Conservation (phyloP, 2,113 vertebrate species). For the Recurvirostra avosetta region DNA sequence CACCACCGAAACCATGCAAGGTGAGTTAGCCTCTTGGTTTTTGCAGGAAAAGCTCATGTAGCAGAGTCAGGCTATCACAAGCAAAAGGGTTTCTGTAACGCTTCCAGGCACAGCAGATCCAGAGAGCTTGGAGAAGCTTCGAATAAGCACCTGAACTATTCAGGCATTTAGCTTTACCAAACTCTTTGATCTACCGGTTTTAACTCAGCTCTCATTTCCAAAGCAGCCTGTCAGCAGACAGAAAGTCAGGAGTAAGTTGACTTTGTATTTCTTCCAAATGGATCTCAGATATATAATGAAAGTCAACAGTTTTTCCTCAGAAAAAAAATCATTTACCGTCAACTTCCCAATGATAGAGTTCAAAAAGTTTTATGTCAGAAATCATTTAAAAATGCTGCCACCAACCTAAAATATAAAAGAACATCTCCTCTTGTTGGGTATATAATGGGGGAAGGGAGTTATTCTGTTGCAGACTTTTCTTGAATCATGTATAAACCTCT, state of each 20-base stretch:
- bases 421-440: background rate
- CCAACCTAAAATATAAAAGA: background rate
- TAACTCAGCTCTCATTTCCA: background rate
- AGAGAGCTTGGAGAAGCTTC: background rate
- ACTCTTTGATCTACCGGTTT: background rate
- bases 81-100: background rate
- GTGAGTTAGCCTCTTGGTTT: background rate
- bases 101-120: background rate
- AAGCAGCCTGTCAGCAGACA: background rate
- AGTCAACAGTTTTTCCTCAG: background rate
- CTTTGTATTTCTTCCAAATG: background rate
- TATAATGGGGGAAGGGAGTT: background rate
- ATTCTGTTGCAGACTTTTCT: background rate
- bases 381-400: background rate
- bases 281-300: background rate
- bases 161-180: background rate
- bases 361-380: background rate
- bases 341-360: background rate
- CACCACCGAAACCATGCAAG: background rate
- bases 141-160: background rate
- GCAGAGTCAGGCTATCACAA: background rate
- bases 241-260: background rate
- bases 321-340: background rate
- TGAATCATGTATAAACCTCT: conserved; percentile 24
- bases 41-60: background rate